Percentiles rank a stretch among this genome's conserved stretches.
phyloP scores from a whole-genome alignment of 2,113 vertebrate species.

The Nothocercus nigrocapillus region DNA sequence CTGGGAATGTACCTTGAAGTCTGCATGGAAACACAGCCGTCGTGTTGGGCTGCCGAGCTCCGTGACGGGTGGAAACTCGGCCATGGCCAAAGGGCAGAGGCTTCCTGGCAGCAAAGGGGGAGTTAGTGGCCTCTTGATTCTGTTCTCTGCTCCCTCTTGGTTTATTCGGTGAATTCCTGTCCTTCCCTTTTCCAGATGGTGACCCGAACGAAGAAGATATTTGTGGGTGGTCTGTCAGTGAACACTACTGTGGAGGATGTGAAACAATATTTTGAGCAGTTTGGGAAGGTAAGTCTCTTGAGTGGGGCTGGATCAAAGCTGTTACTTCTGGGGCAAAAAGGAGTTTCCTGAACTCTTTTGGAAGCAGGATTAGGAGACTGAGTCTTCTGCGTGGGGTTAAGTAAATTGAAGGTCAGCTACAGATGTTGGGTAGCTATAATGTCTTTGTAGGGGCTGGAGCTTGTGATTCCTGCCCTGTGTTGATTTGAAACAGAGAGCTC shows the following conservation, averaged over 20 bases:
- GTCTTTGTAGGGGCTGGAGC: not conserved
- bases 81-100: not conserved
- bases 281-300: constrained; percentile 90
- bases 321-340: not conserved
- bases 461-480: not conserved
- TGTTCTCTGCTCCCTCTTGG: not conserved
- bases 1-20: not conserved
- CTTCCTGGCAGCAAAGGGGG: not conserved
- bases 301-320: constrained; percentile 3
- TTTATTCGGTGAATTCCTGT: constrained; percentile 71
- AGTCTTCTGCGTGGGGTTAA: not conserved
- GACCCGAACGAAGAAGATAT: constrained; percentile 99
- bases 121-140: not conserved
- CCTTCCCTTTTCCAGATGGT: constrained; percentile 88
- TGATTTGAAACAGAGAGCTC: constrained; percentile 16
- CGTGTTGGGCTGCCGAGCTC: not conserved
- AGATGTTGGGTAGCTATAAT: not conserved
- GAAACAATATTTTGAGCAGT: constrained; percentile 99
- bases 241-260: constrained; percentile 99
- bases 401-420: constrained; percentile 20
- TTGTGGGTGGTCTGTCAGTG: constrained; percentile 97
- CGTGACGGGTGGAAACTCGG: not conserved
- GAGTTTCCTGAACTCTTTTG: constrained; percentile 30
- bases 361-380: not conserved
- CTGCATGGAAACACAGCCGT: not conserved